Conservation (phyloP, 2,797 vertebrate genomes). For the Fringilla coelebs region DNA sequence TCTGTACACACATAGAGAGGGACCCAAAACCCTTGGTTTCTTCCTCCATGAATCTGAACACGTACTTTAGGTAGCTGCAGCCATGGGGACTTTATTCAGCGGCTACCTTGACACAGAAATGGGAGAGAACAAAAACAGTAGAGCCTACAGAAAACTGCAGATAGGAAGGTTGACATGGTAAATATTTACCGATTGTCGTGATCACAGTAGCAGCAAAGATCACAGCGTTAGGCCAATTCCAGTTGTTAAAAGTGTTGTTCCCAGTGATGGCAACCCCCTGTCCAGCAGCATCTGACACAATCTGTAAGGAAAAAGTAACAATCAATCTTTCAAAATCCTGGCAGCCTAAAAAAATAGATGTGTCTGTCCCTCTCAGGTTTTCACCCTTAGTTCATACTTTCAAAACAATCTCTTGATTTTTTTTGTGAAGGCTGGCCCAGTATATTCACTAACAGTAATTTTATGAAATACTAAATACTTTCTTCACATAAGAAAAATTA, state of each 20-base stretch:
- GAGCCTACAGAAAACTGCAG: background rate
- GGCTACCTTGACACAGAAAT: background rate
- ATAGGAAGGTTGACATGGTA: background rate
- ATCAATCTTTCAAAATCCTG: background rate
- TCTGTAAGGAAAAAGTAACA: slow-evolving; percentile 69
- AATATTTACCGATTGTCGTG: slow-evolving; percentile 90
- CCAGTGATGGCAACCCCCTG: slow-evolving; percentile 95
- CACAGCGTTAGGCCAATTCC: slow-evolving; percentile 99
- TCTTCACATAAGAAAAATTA: background rate
- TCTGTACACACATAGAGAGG: background rate
- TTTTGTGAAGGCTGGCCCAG: background rate
- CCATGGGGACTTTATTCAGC: background rate
- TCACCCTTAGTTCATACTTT: background rate
- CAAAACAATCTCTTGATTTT: background rate
- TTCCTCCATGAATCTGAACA: background rate
- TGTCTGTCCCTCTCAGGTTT: background rate
- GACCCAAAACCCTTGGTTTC: fast-evolving
- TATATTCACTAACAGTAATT: background rate
- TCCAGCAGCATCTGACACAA: slow-evolving; percentile 89
- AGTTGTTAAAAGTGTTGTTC: slow-evolving; percentile 94
- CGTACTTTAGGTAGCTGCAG: background rate
- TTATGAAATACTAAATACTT: background rate
- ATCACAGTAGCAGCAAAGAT: slow-evolving; percentile 98
- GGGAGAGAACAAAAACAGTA: background rate
- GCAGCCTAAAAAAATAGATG: background rate